phyloP scores from a whole-genome alignment of 2,888 invertebrate genomes.

The Criorhina ranunculi region DNA sequence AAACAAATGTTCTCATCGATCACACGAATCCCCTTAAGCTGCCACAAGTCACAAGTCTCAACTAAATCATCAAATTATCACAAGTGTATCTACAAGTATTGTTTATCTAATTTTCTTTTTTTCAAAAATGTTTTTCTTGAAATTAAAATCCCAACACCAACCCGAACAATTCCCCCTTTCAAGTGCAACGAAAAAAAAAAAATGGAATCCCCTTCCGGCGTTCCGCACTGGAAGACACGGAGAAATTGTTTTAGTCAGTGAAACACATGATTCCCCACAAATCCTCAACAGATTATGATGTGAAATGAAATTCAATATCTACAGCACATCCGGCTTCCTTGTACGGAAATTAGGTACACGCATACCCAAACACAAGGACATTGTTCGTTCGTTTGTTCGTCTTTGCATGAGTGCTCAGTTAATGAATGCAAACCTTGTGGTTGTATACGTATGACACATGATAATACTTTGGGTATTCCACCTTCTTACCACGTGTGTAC shows the following conservation, averaged over 20 bases:
- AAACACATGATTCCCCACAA: conserved; percentile 6
- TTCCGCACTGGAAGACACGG: not conserved
- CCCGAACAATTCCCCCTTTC: conserved; percentile 23
- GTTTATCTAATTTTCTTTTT: conserved; percentile 9
- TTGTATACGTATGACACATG: not conserved
- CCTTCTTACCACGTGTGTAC: conserved; percentile 1
- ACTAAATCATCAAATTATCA: conserved; percentile 33
- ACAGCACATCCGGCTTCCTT: conserved; percentile 45
- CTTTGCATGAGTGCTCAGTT: not conserved
- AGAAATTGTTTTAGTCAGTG: conserved; percentile 15
- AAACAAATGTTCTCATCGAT: conserved; percentile 27
- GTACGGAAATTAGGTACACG: conserved; percentile 18
- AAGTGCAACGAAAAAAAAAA: conserved; percentile 4
- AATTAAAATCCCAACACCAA: conserved; percentile 13
- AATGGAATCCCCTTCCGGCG: not conserved
- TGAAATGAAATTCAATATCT: conserved; percentile 41
- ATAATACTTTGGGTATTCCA: not conserved
- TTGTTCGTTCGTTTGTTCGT: not conserved
- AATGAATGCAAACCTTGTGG: conserved; percentile 15
- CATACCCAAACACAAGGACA: conserved; percentile 20
- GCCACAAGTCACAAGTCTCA: not conserved
- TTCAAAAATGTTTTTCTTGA: conserved; percentile 8
- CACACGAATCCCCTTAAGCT: conserved; percentile 11
- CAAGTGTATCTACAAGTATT: conserved; percentile 15
- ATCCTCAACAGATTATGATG: conserved; percentile 24